Evolutionary conservation across 2,888 invertebrate species (phyloP).

Genomic region (Limnephilus auricula): DNA sequence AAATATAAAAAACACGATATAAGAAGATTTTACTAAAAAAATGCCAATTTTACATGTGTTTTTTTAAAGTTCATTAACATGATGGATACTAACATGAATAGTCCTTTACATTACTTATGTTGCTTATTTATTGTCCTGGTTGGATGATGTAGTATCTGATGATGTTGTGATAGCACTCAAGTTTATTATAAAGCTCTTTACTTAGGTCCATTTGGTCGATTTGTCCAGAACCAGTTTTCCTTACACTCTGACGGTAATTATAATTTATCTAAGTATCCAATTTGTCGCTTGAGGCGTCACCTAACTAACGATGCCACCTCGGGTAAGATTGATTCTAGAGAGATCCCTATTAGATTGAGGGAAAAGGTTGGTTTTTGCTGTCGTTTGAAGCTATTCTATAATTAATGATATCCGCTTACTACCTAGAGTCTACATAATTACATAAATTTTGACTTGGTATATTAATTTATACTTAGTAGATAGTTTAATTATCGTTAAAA

Average conservation of each 20-base stretch:
- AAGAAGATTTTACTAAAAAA: too few relatives aligned
- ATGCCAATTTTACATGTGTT: too few relatives aligned
- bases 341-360: background rate
- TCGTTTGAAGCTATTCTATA: background rate
- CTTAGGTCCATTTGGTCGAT: slow-evolving; percentile 6
- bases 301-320: slow-evolving; percentile 38
- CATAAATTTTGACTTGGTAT: background rate
- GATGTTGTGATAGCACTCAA: background rate
- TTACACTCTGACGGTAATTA: background rate
- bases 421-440: background rate
- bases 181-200: slow-evolving; percentile 3
- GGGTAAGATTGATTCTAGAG: background rate
- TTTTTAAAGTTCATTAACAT: background rate
- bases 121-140: background rate
- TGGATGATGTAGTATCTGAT: background rate
- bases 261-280: slow-evolving; percentile 41
- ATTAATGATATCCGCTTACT: background rate
- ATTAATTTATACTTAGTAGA: background rate
- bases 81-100: too few relatives aligned
- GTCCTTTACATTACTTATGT: background rate
- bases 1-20: too few relatives aligned
- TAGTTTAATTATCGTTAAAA: too few relatives aligned
- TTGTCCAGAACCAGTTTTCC: background rate
- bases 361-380: background rate
- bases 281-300: slow-evolving; percentile 34